phyloP scores from a whole-genome alignment of 2,888 invertebrate genomes.

The Cetonia aurata region DNA sequence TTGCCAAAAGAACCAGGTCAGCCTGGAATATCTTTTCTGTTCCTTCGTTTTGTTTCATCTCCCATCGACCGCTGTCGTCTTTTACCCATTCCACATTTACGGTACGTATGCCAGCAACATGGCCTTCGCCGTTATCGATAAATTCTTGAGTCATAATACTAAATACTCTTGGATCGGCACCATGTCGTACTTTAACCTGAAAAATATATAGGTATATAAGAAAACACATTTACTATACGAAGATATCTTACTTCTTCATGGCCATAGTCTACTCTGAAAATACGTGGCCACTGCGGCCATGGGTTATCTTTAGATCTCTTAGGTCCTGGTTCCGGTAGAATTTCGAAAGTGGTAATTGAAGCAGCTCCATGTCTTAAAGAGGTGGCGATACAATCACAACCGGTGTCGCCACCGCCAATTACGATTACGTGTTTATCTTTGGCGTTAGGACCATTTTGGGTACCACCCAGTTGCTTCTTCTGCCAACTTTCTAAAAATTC shows the following conservation, averaged over 20 bases:
- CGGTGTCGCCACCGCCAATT: conserved; percentile 89
- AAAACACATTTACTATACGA: not conserved
- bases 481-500: conserved; percentile 97
- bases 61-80: conserved; percentile 92
- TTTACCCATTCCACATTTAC: conserved; percentile 95
- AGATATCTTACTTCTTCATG: conserved; percentile 84
- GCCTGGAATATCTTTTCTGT: conserved; percentile 85
- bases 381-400: conserved; percentile 98
- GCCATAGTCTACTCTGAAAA: conserved; percentile 97
- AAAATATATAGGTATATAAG: conserved; percentile 23
- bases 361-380: conserved; percentile 93
- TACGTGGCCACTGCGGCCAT: conserved; percentile 98
- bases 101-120: conserved; percentile 91
- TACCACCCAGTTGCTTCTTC: conserved; percentile 87
- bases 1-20: conserved; percentile 94
- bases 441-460: conserved; percentile 75
- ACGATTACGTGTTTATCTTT: conserved; percentile 95
- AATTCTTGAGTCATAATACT: conserved; percentile 96
- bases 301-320: conserved; percentile 90
- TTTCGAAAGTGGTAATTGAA: conserved; percentile 95
- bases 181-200: conserved; percentile 82
- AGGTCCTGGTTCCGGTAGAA: conserved; percentile 91
- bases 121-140: conserved; percentile 88
- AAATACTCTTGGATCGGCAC: conserved; percentile 93
- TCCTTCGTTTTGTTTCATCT: conserved; percentile 88